Evolutionary conservation across 1,140 invertebrate species (phyloP), one percentile per base, ranked within the genome.

Genomic region (Hesperophylax magnus): DNA sequence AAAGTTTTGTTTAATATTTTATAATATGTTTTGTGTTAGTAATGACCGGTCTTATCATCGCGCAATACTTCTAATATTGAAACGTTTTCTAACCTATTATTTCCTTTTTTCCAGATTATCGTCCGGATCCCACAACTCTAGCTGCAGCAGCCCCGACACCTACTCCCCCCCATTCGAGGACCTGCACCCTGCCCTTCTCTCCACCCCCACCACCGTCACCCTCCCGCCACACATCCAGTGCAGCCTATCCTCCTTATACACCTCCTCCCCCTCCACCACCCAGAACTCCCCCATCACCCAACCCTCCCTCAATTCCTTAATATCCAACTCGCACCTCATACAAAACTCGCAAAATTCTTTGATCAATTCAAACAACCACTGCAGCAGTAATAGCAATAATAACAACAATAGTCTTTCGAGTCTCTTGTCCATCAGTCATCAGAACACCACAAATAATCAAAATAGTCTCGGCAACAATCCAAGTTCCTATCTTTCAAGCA

Each of bases 171-270:
- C 54, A 9, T n/a, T 20, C 11, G 65, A 72, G 47, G 34, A 52
- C 15, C 53, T 79, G 3, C 78, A 79, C 72, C 78, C 78, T 15
- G 78, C 65, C 27, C 53, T 79, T 14, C 52, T 79, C 6, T 54
- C 67, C 15, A 72, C 65, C 22, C 24, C 78, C 5, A 72, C 78
- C 11, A 72, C 34, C 8, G 34, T 39, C 34, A 39, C 4, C 34
- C 34, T 39, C 34, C 34, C 34, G 34, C 34, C 34, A 9, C 34
- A 39, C 34, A 39, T 58, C 15, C 54, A 58, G 54, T 58, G 54
- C 34, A 39, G 5, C 7, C 34, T 39, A 39, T 39, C 34, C 17
- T 58, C 54, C 1, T 14, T 58, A 3, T 58, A 58, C 78, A 60
- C 47, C 47, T n/a, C 72, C 65, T 17, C 75, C 56, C 2, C 8